These are phyloP conservation scores for Ctenopoma kingsleyae DNA, from an alignment of 2,797 vertebrate species.

Conservation along the genomic window DNA sequence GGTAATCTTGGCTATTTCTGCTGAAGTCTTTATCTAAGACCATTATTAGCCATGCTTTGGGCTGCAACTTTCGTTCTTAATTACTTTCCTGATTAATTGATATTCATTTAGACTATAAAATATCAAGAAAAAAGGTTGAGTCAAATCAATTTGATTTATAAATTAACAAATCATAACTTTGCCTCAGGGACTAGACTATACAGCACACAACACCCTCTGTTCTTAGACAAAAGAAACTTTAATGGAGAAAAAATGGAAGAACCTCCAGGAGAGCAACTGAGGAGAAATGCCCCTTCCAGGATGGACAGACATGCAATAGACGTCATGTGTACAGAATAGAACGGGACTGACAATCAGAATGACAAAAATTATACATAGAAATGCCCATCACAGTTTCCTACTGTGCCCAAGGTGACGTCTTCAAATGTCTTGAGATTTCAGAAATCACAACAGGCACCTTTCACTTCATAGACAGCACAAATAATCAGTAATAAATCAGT, in stretches of 20 bases:
- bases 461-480: neutral
- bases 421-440: no score
- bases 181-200: no score
- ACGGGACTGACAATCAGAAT: neutral
- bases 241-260: no score
- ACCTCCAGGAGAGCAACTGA: no score
- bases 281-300: neutral
- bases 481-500: neutral
- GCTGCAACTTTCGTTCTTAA: neutral
- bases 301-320: neutral
- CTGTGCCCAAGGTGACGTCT: no score
- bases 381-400: no score
- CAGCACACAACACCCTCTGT: neutral
- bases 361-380: no score
- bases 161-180: no score
- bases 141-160: neutral
- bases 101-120: neutral
- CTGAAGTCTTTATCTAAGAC: slow-evolving; percentile 11
- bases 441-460: no score
- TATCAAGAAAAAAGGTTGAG: neutral
- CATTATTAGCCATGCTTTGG: neutral
- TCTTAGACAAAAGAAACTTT: neutral
- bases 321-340: neutral
- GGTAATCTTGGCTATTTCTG: slow-evolving; percentile 7
- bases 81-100: neutral